These are phyloP conservation scores for Eufriesea mexicana DNA, from an alignment of 1,140 invertebrate genomes.

Conservation along the genomic window DNA sequence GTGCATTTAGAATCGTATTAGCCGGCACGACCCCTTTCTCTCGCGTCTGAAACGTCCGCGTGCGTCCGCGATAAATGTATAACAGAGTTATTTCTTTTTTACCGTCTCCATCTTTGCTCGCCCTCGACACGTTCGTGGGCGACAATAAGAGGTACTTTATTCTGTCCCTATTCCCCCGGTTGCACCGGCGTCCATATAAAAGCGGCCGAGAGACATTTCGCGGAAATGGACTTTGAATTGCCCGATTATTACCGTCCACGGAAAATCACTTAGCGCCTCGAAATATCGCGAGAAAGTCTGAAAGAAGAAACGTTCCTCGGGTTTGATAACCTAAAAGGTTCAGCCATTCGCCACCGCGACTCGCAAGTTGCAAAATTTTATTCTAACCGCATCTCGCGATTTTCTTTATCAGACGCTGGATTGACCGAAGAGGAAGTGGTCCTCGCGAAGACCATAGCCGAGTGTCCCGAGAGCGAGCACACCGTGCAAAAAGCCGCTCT, in stretches of 20 bases:
- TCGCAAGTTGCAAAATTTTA: no score
- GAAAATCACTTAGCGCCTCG: constrained; percentile 46
- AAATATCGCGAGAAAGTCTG: not conserved
- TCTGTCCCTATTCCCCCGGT: constrained; percentile 27
- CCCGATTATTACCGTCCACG: constrained; percentile 59
- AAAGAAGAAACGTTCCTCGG: not conserved
- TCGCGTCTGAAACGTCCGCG: constrained; percentile 13
- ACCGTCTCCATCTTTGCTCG: constrained; percentile 23
- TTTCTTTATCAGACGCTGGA: constrained; percentile 85
- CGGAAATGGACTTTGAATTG: constrained; percentile 78
- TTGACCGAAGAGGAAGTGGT: constrained; percentile 95
- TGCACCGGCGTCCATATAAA: constrained; percentile 5
- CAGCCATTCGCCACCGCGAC: no score
- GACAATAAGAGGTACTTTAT: constrained; percentile 64
- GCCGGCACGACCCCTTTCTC: constrained; percentile 18
- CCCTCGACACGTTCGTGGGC: constrained; percentile 49
- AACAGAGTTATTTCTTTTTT: constrained; percentile 60
- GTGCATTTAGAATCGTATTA: constrained; percentile 73
- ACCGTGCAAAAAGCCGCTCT: constrained; percentile 89
- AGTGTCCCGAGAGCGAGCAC: constrained; percentile 88
- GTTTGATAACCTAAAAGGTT: not conserved
- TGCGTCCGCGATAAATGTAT: constrained; percentile 52
- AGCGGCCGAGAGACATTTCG: constrained; percentile 47
- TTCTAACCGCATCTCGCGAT: not conserved
- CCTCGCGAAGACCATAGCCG: constrained; percentile 89